A percentile compares a stretch with the other conserved stretches of the same genome.
Evolutionary conservation across 2,113 vertebrate genomes (phyloP).

Genomic region (Noturus placidus): DNA sequence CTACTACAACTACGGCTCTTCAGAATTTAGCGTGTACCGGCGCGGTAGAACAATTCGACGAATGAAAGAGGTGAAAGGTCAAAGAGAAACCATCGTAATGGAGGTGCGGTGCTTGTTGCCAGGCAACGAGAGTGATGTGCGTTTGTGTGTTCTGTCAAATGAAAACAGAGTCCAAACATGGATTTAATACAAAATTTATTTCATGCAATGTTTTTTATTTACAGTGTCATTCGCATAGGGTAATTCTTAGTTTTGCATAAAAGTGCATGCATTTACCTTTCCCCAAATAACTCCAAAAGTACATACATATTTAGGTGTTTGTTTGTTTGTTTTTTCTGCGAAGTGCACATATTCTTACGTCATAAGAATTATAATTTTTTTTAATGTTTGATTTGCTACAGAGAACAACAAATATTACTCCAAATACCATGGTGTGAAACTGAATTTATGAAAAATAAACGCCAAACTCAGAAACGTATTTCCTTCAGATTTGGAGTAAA

Average conservation of each 20-base stretch:
- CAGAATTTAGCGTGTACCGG: background rate
- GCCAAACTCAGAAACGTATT: conserved; percentile 16
- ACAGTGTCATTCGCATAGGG: conserved; percentile 72
- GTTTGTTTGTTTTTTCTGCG: conserved; percentile 67
- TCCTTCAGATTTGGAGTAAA: conserved; percentile 38
- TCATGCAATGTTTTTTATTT: conserved; percentile 93
- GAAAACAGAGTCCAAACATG: conserved; percentile 75
- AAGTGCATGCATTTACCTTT: conserved; percentile 97
- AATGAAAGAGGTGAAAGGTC: conserved; percentile 50
- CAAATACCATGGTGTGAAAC: conserved; percentile 57
- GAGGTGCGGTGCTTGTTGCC: conserved; percentile 46
- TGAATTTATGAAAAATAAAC: conserved; percentile 55
- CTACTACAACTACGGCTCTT: background rate
- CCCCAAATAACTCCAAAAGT: conserved; percentile 82
- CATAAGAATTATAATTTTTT: no score
- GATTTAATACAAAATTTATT: conserved; percentile 97
- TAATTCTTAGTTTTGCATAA: conserved; percentile 89
- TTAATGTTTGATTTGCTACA: conserved; percentile 44
- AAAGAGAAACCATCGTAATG: conserved; percentile 48
- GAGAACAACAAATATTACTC: conserved; percentile 17
- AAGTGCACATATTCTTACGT: conserved; percentile 77
- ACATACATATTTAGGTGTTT: conserved; percentile 57
- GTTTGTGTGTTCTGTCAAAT: conserved; percentile 71
- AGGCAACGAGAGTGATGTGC: conserved; percentile 61
- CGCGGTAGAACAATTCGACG: background rate